Percentiles rank a stretch among this genome's conserved stretches.
phyloP scores from a whole-genome alignment of 2,113 vertebrate species.

The Thermophis baileyi region DNA sequence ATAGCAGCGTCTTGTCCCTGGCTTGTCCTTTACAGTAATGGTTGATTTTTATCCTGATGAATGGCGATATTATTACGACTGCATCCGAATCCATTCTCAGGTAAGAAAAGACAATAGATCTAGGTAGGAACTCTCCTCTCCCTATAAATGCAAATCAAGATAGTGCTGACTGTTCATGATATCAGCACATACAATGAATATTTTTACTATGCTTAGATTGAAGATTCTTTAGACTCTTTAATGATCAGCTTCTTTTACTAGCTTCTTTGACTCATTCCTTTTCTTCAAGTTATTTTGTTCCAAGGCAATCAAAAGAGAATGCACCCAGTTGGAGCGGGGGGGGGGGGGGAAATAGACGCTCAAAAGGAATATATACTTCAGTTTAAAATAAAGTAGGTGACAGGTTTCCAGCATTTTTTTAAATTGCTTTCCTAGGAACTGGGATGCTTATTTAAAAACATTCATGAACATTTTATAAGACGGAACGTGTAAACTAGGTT shows the following conservation, averaged over 20 bases:
- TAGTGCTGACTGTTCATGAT: background rate
- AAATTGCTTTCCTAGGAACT: background rate
- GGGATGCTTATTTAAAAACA: background rate
- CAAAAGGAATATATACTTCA: background rate
- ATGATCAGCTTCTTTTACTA: background rate
- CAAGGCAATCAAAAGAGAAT: background rate
- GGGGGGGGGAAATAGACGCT: background rate
- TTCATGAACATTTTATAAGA: background rate
- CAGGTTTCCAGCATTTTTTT: background rate
- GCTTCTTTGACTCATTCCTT: background rate
- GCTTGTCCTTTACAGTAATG: conserved; percentile 78
- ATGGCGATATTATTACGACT: conserved; percentile 92
- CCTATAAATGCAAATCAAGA: background rate
- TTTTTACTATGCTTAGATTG: background rate
- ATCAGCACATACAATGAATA: background rate
- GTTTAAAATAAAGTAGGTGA: background rate
- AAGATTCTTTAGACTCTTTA: background rate
- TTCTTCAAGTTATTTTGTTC: background rate
- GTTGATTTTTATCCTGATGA: conserved; percentile 85
- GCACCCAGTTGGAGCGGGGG: background rate
- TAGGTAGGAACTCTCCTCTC: too few relatives aligned
- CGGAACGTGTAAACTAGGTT: background rate
- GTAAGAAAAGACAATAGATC: conserved; percentile 56
- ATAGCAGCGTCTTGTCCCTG: conserved; percentile 85
- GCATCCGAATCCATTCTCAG: conserved; percentile 87